Conservation (phyloP, 2,113 vertebrate genomes). For the Todiramphus saurophagus region DNA sequence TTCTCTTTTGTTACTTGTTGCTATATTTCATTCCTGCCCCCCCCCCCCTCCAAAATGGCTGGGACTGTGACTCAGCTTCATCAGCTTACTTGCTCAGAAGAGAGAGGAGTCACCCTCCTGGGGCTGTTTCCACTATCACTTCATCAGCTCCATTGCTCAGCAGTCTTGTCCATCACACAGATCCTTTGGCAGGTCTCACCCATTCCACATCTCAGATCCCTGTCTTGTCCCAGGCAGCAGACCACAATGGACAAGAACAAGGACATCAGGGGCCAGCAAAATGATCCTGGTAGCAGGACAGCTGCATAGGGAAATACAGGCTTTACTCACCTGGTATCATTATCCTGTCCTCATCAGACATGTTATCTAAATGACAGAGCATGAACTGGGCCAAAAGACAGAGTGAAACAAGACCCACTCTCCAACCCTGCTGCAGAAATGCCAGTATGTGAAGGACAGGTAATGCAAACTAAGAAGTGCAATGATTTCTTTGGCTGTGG, state of each 20-base stretch:
- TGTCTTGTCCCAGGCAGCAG: neutral
- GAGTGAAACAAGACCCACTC: neutral
- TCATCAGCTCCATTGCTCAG: neutral
- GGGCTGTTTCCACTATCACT: neutral
- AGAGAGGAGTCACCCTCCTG: constrained; percentile 20
- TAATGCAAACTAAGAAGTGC: neutral
- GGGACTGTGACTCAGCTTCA: constrained; percentile 45
- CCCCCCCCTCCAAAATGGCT: neutral
- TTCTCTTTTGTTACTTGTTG: constrained; percentile 50
- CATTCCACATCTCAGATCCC: neutral
- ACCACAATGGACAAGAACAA: neutral
- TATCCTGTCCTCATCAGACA: neutral
- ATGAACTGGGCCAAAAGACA: neutral
- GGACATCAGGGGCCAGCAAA: neutral
- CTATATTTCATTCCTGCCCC: constrained; percentile 40
- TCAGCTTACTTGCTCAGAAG: neutral
- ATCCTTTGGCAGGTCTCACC: neutral
- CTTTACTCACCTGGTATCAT: neutral
- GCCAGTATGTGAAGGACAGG: neutral
- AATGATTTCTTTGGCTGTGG: neutral
- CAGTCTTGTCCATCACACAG: neutral
- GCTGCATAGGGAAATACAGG: neutral
- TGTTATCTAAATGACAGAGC: neutral
- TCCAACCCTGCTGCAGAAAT: neutral
- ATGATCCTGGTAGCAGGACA: neutral